Evolutionary conservation across 35 echinoderm and acorn worm genomes (phyloP), one percentile per base, ranked within the genome.

Genomic region (Apostichopus japonicus): DNA sequence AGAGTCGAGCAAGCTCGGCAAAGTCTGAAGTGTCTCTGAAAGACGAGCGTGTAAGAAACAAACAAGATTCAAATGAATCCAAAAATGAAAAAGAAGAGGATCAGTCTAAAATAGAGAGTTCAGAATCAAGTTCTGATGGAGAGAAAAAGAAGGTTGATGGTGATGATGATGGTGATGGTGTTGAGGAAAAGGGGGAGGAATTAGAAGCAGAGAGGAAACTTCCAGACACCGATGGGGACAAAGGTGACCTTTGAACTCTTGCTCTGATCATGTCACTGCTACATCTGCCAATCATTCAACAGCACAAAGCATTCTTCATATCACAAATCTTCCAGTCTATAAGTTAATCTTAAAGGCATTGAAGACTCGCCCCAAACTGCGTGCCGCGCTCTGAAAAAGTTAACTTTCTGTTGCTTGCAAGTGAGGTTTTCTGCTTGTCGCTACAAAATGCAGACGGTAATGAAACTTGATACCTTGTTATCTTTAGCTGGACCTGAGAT

Each of bases 121-220:
- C 63, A 15, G 63, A 67, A 67, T 67, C 63, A 15, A 67, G 63
- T 67, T 67, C 63, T 15, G 63, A 67, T 67, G 63, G 63, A 67
- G 71, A 75, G 54, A n/a, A 84, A 10, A 58, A 19, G 55, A 58
- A 57, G 4, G 17, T 58, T 84, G 54, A 19, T 58, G 81, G 16
- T 92, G 56, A 67, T 23, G 23, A 54, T 44, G 77, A 90, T 71
- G 56, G 53, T 23, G 23, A 53, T 61, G 56, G 52, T 44, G 77
- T 79, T 71, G 53, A 77, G 53, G 8, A 22, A 24, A 10, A 87
- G 55, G 56, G 23, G 23, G 73, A 91, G 62, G 61, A 91, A 67
- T 72, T 13, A 4, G 79, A 79, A 17, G 24, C 10, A 53, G 56
- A 10, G 76, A 52, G 23, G 21, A 23, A 94, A 90, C 6, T 79